Evolutionary conservation across 2,888 invertebrate species (phyloP), one percentile per base, ranked within the genome.

Genomic region (Tetragonisca angustula): DNA sequence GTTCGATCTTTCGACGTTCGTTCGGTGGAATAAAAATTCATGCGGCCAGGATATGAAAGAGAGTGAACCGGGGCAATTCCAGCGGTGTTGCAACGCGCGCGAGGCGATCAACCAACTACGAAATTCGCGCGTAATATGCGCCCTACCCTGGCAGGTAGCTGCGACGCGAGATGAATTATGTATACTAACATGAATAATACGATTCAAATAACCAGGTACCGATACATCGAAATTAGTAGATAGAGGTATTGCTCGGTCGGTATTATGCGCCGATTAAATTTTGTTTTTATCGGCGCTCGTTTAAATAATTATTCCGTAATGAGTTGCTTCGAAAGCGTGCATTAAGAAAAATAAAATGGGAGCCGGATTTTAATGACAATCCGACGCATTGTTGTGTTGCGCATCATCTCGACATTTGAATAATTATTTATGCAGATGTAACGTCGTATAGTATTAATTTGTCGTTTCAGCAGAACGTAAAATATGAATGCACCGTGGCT

Each of bases 91-190:
- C 68, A 52, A 61, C 24, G 27, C 9, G 74, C 61, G 67, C 71
- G 67, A 79, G 71, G 32, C 67, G 75, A 79, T 71, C 71, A 32
- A 65, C 24, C 75, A 17, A 52, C n/a, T 61, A 82, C 74, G 36
- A 75, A 79, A 79, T 82, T 82, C 56, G 49, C 32, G 61, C 61
- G 67, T 79, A 82, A 79, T 82, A 24, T 50, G 65, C 43, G 32
- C 67, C 36, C 50, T 54, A 49, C 49, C 68, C 68, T 75, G 32
- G 65, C 79, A 67, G 75, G 36, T 61, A 61, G 61, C 36, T 17
- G 36, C n/a, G 27, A 74, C 82, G 50, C 32, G 49, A 19, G 52
- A 82, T 82, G 82, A 79, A 82, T 82, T 75, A 82, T 82, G 82
- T 82, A 82, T 82, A 64, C 67, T 27, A 70, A 65, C 70, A 24